Percentiles rank a stretch among this genome's conserved stretches.
phyloP scores from a whole-genome alignment of 2,888 invertebrate species.

The Ramazzottius varieornatus region DNA sequence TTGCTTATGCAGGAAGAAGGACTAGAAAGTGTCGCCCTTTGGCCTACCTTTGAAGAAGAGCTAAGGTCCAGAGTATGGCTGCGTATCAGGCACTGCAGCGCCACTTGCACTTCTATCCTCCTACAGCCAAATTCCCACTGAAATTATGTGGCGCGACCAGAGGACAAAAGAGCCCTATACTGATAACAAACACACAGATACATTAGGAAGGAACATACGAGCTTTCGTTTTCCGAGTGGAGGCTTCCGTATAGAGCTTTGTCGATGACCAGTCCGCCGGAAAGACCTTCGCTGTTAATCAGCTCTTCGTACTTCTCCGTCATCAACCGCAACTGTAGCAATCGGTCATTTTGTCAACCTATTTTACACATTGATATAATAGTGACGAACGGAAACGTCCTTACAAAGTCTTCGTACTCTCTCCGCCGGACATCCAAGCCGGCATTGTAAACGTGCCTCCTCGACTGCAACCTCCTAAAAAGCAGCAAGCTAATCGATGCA shows the following conservation, averaged over 20 bases:
- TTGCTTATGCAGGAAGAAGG: background rate
- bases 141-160: background rate
- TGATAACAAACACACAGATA: background rate
- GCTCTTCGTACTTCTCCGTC: background rate
- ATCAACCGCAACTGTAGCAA: background rate
- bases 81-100: background rate
- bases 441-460: background rate
- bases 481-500: too few relatives aligned
- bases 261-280: background rate
- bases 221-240: background rate
- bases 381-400: background rate
- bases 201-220: background rate
- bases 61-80: background rate
- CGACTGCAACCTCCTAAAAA: background rate
- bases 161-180: background rate
- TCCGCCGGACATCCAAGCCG: background rate
- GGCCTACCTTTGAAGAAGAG: background rate
- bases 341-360: background rate
- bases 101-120: background rate
- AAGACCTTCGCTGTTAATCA: background rate
- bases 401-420: background rate
- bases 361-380: too few relatives aligned
- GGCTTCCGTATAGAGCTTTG: background rate
- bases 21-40: too few relatives aligned
- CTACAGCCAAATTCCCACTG: background rate